phyloP scores from a whole-genome alignment of 2,888 invertebrate genomes.

The Orthosia incerta region DNA sequence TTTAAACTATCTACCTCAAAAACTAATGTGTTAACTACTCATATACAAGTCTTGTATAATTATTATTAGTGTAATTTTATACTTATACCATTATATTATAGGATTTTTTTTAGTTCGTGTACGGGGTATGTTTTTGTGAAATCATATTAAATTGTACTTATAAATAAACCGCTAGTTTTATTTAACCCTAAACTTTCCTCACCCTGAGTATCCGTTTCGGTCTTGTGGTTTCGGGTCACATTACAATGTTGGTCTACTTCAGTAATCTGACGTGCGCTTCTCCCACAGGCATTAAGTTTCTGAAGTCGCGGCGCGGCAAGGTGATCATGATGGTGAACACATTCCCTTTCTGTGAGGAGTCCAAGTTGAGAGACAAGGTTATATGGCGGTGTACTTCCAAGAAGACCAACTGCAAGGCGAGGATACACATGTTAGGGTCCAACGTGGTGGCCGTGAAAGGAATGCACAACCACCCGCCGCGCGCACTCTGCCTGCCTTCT shows the following conservation, averaged over 20 bases:
- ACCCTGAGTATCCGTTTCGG: conserved; percentile 23
- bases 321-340: conserved; percentile 91
- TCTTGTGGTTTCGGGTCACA: conserved; percentile 42
- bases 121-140: conserved; percentile 90
- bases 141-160: conserved; percentile 91
- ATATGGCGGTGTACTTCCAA: conserved; percentile 90
- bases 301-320: conserved; percentile 89
- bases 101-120: conserved; percentile 86
- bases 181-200: conserved; percentile 68
- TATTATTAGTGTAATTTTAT: conserved; percentile 88
- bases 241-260: conserved; percentile 39
- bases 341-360: conserved; percentile 90
- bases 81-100: conserved; percentile 87
- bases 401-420: conserved; percentile 89
- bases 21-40: conserved; percentile 82
- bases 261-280: conserved; percentile 78
- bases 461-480: conserved; percentile 89
- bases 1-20: conserved; percentile 84
- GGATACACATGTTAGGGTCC: conserved; percentile 88
- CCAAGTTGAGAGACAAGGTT: conserved; percentile 88
- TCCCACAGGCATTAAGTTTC: conserved; percentile 88
- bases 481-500: conserved; percentile 78
- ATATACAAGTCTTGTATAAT: conserved; percentile 82
- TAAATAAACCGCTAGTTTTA: conserved; percentile 88
- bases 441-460: conserved; percentile 89